Conservation (phyloP, 2,888 invertebrate species). For the Salticus scenicus region DNA sequence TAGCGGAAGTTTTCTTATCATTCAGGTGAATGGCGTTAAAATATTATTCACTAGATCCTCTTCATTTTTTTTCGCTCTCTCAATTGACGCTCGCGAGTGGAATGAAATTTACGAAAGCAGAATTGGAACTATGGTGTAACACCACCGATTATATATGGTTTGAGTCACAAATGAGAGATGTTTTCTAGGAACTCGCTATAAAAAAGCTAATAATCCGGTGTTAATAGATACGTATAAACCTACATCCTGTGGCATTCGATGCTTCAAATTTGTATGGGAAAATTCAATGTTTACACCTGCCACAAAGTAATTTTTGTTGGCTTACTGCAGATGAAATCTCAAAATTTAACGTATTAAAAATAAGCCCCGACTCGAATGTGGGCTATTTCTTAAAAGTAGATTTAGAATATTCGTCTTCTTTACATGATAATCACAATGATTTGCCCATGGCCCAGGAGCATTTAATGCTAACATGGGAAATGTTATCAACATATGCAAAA, state of each 20-base stretch:
- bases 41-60: slow-evolving; percentile 5
- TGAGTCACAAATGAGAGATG: slow-evolving; percentile 71
- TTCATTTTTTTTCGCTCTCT: slow-evolving; percentile 7
- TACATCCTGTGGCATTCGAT: not conserved
- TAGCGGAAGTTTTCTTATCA: slow-evolving; percentile 24
- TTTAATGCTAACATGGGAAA: not conserved
- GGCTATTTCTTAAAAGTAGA: not conserved
- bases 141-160: slow-evolving; percentile 72
- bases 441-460: not conserved
- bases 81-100: slow-evolving; percentile 73
- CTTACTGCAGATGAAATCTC: not conserved
- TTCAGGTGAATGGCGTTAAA: not conserved
- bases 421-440: not conserved
- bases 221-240: not conserved
- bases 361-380: too few species aligned
- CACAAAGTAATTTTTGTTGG: not conserved
- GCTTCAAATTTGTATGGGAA: not conserved
- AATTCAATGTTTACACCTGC: not conserved
- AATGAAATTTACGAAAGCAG: slow-evolving; percentile 72
- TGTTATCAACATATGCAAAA: not conserved
- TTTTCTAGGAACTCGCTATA: slow-evolving; percentile 22
- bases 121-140: slow-evolving; percentile 73
- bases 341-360: not conserved
- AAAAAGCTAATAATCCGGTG: slow-evolving; percentile 25
- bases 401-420: too few species aligned